Evolutionary conservation across 2,888 invertebrate species (phyloP).

Genomic region (Stenodera caucasica): DNA sequence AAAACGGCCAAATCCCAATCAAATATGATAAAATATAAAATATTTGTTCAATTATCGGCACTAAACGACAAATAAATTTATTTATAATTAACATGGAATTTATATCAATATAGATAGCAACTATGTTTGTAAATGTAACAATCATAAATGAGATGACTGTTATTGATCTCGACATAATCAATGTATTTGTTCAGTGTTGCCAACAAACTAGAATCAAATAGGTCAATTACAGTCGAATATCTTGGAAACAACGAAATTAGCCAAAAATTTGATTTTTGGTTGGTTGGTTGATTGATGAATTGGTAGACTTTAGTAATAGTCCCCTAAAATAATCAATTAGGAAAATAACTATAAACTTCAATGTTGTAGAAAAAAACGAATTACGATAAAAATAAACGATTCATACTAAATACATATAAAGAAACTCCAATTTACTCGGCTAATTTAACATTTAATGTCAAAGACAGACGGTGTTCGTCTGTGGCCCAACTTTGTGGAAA

Average conservation of each 20-base stretch:
- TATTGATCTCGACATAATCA: conserved; percentile 3
- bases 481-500: conserved; percentile 47
- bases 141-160: conserved; percentile 5
- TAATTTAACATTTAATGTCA: conserved; percentile 52
- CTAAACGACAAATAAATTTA: neutral
- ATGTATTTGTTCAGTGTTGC: neutral
- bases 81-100: neutral
- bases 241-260: neutral
- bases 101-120: neutral
- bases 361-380: neutral
- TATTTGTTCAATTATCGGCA: too few species aligned
- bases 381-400: conserved; percentile 30
- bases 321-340: neutral
- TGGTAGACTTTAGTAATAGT: neutral
- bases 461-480: conserved; percentile 48
- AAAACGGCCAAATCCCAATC: neutral
- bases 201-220: neutral
- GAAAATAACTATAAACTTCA: neutral
- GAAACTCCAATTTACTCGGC: conserved; percentile 51
- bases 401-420: conserved; percentile 50
- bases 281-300: too few species aligned
- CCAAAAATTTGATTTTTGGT: neutral
- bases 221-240: neutral
- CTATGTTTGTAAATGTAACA: neutral
- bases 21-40: neutral